Evolutionary conservation across 2,888 invertebrate species (phyloP), one percentile per base, ranked within the genome.

Genomic region (Cataglyphis albicans): DNA sequence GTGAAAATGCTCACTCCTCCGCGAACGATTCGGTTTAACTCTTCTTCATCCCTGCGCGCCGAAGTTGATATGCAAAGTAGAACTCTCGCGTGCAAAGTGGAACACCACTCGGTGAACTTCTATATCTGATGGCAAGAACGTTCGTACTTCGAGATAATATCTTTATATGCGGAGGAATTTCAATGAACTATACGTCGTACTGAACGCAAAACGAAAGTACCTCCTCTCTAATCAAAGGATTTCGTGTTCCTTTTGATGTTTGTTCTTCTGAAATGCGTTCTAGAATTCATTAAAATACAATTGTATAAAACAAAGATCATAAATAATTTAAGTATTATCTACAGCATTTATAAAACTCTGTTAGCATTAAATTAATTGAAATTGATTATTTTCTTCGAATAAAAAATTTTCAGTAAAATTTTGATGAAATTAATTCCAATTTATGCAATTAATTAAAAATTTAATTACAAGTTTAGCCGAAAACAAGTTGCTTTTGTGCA

Each of bases 41-140:
- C 78, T 78, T 78, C 78, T 80, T 80, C 78, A 80, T 80, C 59
- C 78, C 59, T 67, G 29, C 59, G 59, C 78, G 44, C 72, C 78
- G 44, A 80, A 80, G 78, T 80, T 80, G 78, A 80, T 80, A 80
- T 70, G 78, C 78, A 80, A 80, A 80, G 78, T 80, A 80, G 78
- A 80, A 70, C 59, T 59, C 72, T 80, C 72, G 78, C 72, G 78
- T 80, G 78, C 78, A 80, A 80, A 80, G 72, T 80, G 72, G 78
- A 80, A 70, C 72, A 70, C 29, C 78, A 44, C 78, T 70, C 72
- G 78, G 72, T 41, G 78, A 80, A 80, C 78, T 80, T 80, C 72
- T 70, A 80, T 70, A 80, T 80, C 78, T 80, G 78, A 80, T 80
- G 38, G 76, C 55, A 76, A 76, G 76, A 76, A 76, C 78, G 78